Evolutionary conservation across 92 coral and sea anemone genomes (phyloP).

Genomic region (Anthopleura xanthogrammica): DNA sequence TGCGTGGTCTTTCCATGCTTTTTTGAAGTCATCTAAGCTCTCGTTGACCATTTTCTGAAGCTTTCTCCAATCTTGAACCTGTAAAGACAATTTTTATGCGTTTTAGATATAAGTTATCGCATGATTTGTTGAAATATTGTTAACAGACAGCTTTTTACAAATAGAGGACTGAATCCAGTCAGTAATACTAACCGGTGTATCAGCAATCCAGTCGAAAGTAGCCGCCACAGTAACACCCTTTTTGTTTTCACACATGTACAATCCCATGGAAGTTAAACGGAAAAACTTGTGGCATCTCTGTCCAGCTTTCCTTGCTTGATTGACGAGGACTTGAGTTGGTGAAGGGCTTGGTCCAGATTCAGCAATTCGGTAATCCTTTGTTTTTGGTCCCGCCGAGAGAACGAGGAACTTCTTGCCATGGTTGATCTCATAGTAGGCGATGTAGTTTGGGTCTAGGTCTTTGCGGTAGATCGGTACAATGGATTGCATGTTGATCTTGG

Average conservation of each 20-base stretch:
- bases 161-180: background rate
- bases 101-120: too few species aligned
- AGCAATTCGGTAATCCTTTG: slow-evolving; percentile 46
- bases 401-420: slow-evolving; percentile 33
- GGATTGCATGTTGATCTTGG: slow-evolving; percentile 11
- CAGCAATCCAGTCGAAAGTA: slow-evolving; percentile 41
- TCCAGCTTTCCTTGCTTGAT: slow-evolving; percentile 26
- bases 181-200: slow-evolving; percentile 40
- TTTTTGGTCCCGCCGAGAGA: slow-evolving; percentile 45
- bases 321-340: slow-evolving; percentile 39
- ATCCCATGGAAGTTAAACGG: slow-evolving; percentile 44
- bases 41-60: slow-evolving; percentile 9
- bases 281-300: slow-evolving; percentile 49
- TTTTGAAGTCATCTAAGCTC: slow-evolving; percentile 4
- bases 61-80: slow-evolving; percentile 17
- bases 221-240: slow-evolving; percentile 43
- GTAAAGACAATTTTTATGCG: background rate
- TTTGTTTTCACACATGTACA: slow-evolving; percentile 50
- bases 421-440: slow-evolving; percentile 49
- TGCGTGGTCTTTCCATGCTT: slow-evolving; percentile 18
- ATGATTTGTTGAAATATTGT: too few species aligned
- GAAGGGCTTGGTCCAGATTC: slow-evolving; percentile 37
- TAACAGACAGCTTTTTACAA: background rate
- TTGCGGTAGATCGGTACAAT: slow-evolving; percentile 48
- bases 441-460: slow-evolving; percentile 46